Evolutionary conservation across 2,113 vertebrate genomes (phyloP), one percentile per base, ranked within the genome.

Genomic region (Clarias magur): DNA sequence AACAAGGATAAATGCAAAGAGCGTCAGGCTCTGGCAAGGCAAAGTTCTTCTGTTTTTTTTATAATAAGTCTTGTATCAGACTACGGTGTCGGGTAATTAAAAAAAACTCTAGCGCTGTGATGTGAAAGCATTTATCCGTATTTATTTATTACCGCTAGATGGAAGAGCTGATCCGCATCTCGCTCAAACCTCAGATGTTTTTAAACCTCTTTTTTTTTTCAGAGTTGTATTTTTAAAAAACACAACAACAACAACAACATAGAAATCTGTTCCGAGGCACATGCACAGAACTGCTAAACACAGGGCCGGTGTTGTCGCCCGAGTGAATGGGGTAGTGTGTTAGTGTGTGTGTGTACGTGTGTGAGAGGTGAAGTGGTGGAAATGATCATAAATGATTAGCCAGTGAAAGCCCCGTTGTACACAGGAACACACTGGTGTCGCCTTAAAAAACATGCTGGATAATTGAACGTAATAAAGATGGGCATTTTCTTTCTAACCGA

Each of bases 121-220:
- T 48, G 25, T 70, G 5, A 38, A 68, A 30, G 17, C 13, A 23
- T n/a, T n/a, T n/a, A 3, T 30, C 1, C 27, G 17, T 57, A 30
- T 25, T 60, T 21, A 54, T 27, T 42, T 21, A 54, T 27, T 42
- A 67, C 83, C 87, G 76, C 83, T 75, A 85, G 87, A 53, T 88
- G 79, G 87, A 54, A 63, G 11, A 57, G 63, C 56, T 8, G 86
- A 75, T n/a, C 54, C 56, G 38, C 34, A 1, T 25, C 12, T 13
- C 8, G 25, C 75, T 8, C 48, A 3, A 9, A 27, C 53, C 48
- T 80, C 78, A 12, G 42, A 42, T 7, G 42, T 42, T 42, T 42
- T 42, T 42, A 42, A 42, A 42, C 42, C 3, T 3, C 42, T 38
- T 38, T 38, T 38, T 72, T 8, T 12, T 73, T 73, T 21, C 34